A percentile compares a stretch with the other conserved stretches of the same genome.
Evolutionary conservation across 1,140 invertebrate species (phyloP).

Genomic region (Nasonia longicornis): DNA sequence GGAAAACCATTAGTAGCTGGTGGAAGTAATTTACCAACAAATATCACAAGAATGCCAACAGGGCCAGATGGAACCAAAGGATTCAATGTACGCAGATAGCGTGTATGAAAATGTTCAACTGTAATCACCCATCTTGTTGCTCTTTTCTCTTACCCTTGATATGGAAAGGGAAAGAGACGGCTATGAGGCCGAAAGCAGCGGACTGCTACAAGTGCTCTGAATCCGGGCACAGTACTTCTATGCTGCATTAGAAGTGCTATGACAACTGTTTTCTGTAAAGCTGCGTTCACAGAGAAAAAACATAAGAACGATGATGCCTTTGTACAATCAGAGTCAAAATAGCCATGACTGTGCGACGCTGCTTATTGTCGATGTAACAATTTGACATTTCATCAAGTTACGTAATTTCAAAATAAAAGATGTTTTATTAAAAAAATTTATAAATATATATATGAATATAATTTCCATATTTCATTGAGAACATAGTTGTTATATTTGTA

Average conservation of each 20-base stretch:
- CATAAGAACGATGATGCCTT: conserved; percentile 45
- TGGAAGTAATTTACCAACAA: conserved; percentile 54
- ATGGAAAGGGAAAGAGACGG: conserved; percentile 54
- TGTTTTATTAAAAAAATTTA: conserved; percentile 36
- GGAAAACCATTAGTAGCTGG: conserved; percentile 52
- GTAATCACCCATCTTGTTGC: conserved; percentile 58
- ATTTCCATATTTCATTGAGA: conserved; percentile 13
- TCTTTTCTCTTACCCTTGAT: conserved; percentile 52
- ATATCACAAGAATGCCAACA: conserved; percentile 70
- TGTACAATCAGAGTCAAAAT: conserved; percentile 36
- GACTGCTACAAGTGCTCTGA: conserved; percentile 49
- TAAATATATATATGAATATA: conserved; percentile 3
- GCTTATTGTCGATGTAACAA: conserved; percentile 40
- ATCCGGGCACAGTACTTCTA: conserved; percentile 20
- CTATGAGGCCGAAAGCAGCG: conserved; percentile 65
- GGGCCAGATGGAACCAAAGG: conserved; percentile 73
- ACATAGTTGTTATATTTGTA: background rate
- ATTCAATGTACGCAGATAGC: conserved; percentile 73
- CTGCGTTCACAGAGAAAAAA: conserved; percentile 17
- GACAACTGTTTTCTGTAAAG: conserved; percentile 27
- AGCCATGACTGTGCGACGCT: conserved; percentile 39
- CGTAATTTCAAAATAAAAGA: conserved; percentile 44
- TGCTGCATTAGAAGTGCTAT: conserved; percentile 1
- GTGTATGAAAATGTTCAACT: conserved; percentile 50
- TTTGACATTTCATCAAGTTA: conserved; percentile 34